A percentile compares a stretch with the other conserved stretches of the same genome.
phyloP scores from a whole-genome alignment of 2,113 vertebrate genomes.

The Castor canadensis region DNA sequence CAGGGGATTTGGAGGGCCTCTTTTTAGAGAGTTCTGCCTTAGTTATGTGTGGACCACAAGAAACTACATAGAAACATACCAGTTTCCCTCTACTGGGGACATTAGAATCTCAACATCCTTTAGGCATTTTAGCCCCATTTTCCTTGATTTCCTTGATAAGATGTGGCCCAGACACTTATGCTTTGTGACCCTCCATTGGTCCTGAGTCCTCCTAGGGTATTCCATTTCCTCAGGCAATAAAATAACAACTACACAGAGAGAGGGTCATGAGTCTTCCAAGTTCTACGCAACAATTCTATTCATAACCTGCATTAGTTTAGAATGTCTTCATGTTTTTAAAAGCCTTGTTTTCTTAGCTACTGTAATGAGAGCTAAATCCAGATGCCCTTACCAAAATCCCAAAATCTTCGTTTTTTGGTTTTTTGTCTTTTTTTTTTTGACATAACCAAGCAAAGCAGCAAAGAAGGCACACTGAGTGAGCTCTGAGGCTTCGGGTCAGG shows the following conservation, averaged over 20 bases:
- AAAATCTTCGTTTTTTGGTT: too few species aligned
- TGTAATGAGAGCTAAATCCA: neutral
- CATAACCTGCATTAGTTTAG: neutral
- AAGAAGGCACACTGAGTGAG: neutral
- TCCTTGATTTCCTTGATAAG: neutral
- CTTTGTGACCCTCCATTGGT: neutral
- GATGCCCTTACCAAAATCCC: too few species aligned
- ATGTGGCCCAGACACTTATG: neutral
- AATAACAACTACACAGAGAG: neutral
- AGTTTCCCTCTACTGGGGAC: neutral
- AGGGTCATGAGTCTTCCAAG: neutral
- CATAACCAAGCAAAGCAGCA: too few species aligned
- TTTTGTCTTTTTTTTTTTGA: too few species aligned
- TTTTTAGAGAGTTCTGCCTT: neutral
- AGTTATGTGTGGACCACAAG: neutral
- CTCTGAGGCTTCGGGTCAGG: neutral
- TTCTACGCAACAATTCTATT: neutral
- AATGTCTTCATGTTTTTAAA: neutral
- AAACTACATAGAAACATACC: rapidly evolving
- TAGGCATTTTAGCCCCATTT: neutral
- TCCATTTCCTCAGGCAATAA: neutral
- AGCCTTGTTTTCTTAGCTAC: neutral
- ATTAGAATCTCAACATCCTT: neutral
- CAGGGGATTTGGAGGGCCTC: neutral
- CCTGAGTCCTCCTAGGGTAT: neutral